Percentiles rank a stretch among this genome's conserved stretches.
phyloP scores from a whole-genome alignment of 2,797 vertebrate genomes.

The Crenichthys baileyi region DNA sequence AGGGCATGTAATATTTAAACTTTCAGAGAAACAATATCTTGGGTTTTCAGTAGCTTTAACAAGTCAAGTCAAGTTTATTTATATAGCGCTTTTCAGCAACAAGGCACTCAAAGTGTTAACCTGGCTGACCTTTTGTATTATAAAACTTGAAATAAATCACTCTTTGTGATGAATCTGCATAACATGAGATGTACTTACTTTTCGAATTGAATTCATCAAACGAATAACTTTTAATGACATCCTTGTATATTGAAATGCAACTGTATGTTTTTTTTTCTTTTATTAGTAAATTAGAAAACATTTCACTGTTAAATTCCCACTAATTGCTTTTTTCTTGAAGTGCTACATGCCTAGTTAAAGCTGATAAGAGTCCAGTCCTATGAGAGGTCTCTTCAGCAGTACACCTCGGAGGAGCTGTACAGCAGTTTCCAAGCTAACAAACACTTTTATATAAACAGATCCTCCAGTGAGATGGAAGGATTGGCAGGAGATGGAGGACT shows the following conservation, averaged over 20 bases:
- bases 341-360: conserved; percentile 19
- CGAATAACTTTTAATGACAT: background rate
- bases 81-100: no score
- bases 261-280: background rate
- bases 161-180: no score
- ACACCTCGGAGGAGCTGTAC: conserved; percentile 23
- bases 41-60: no score
- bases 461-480: conserved; percentile 41
- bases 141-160: no score
- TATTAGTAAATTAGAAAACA: background rate
- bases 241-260: background rate
- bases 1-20: no score
- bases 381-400: conserved; percentile 26
- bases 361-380: conserved; percentile 15
- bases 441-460: conserved; percentile 22
- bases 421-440: conserved; percentile 33
- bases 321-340: conserved; percentile 41
- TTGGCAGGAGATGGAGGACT: conserved; percentile 48
- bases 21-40: no score
- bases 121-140: no score
- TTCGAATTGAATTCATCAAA: no score
- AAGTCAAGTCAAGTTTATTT: no score
- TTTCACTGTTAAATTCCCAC: conserved; percentile 25
- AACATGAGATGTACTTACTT: no score
- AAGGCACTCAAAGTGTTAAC: no score